Base-by-base conservation (phyloP, 23 tunicate genomes). In the Diplosoma virens region DNA sequence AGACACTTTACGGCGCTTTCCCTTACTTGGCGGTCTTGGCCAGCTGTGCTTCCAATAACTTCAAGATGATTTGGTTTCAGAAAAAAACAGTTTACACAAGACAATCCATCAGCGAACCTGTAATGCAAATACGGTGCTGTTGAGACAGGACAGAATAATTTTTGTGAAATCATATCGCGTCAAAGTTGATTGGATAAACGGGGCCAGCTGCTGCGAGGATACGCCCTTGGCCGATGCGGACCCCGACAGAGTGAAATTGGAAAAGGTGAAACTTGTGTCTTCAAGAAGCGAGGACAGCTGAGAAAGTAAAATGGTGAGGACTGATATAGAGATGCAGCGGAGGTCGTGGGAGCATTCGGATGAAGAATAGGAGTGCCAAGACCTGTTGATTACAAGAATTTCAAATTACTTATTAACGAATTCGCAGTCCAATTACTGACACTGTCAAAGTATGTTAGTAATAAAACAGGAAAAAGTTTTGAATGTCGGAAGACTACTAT, bases 121-220 rank as follows among this genome's bases (percentile, higher is more conserved):
- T 7, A 82, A 29, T 21, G 87, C 87, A 4, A 63, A 32, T 0
- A 75, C 75, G 1, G 92, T 71, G 28, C 55, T 59, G 16, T 50
- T 28, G 25, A 86, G 73, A 4, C 79, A 27, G 0, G 33, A 36
- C 80, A 86, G 23, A 0, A 59, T 59, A 1, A 33, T 32, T 34
- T 71, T 47, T n/a, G 33, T 32, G 33, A 86, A 66, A 16, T 47
- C 24, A 46, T 86, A 56, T 64, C 79, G 71, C 33, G 32, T 50
- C 45, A 86, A 46, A 2, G 72, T 31, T 23, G 75, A 71, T 31
- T 71, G 41, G 41, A 86, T 78, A 69, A 58, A 86, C 22, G 78
- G 54, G 1, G 61, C 59, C 32, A 86, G 61, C 50, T 82, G 87
- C n/a, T 63, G 87, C 17, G 83, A 64, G 30, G 78, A 25, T 35